Base-by-base conservation (phyloP, 2,113 vertebrate genomes). In the Pterophyllum scalare region DNA sequence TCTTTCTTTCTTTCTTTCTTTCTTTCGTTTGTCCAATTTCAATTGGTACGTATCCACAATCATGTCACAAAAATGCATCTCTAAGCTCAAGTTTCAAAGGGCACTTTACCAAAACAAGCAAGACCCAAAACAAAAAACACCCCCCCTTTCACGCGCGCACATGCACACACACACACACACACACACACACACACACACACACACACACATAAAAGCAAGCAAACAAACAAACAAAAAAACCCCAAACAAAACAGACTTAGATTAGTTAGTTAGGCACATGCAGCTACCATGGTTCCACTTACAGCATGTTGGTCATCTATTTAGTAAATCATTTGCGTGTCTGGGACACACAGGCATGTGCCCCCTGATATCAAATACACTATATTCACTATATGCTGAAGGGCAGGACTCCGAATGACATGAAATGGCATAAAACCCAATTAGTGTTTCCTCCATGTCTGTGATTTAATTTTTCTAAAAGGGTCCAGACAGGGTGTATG, bases 401-500 rank as follows among this genome's bases (percentile, higher is more conserved):
- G 89, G 91, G 84, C 87, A 88, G 60, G 67, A 78, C 88, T 90
- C 79, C 77, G 58, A 91, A 88, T 83, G 62, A 82, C 88, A 88
- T 84, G 87, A 87, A 91, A 83, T 88, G 88, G 88, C 65, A 88
- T 88, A 61, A 92, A 93, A 94, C 90, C 85, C 65, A 91, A 91
- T 95, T 94, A 93, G 79, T 31, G 67, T 88, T 92, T 92, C 85
- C 89, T 89, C 77, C 76, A 85, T 78, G 79, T 79, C 43, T 54
- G 22, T 84, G 74, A 92, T 92, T 87, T 1, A 60, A 91, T 91
- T 90, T 72, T 87, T 43, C 86, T 78, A 26, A 79, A 56, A 40
- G 77, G 59, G 84, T 54, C n/a, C 59, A 86, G 85, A 31, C 33
- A 67, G 13, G 52, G 35, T 80, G 62, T 46, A n/a, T 59, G 13